Percentiles rank a stretch among this genome's conserved stretches.
Evolutionary conservation across 2,797 vertebrate species (phyloP).

Genomic region (Micromesistius poutassou): DNA sequence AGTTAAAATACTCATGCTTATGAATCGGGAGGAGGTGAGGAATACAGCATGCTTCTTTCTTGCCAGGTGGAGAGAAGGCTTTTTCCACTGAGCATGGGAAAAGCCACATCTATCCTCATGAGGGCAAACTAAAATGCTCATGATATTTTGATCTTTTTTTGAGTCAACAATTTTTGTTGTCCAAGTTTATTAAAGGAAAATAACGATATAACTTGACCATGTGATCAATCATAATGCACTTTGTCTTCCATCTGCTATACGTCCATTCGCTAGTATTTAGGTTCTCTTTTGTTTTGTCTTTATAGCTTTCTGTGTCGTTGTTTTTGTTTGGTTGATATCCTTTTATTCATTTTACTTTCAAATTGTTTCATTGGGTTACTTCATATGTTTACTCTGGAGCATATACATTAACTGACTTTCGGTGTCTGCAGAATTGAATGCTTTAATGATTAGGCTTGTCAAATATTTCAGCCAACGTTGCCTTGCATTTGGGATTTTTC

Average conservation of each 20-base stretch:
- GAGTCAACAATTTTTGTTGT: background rate
- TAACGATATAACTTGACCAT: background rate
- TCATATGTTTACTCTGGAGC: background rate
- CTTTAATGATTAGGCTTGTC: background rate
- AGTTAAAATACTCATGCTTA: background rate
- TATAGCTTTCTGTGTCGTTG: background rate
- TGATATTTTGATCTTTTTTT: background rate
- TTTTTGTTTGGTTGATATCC: background rate
- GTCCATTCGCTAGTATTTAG: background rate
- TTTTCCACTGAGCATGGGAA: background rate
- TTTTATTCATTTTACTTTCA: background rate
- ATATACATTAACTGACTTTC: background rate
- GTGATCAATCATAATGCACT: background rate
- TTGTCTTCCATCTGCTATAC: background rate
- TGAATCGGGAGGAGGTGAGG: background rate
- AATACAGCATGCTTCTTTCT: background rate
- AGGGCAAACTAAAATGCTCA: background rate
- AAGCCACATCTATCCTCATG: background rate
- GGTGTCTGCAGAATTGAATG: background rate
- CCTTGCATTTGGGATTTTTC: background rate
- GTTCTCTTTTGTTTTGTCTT: background rate
- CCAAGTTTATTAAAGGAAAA: background rate
- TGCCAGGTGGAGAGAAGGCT: background rate
- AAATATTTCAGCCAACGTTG: background rate
- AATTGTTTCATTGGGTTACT: background rate